A percentile compares a stretch with the other conserved stretches of the same genome.
Conservation (phyloP, 2,888 invertebrate genomes). For the Ferdinandea cuprea region DNA sequence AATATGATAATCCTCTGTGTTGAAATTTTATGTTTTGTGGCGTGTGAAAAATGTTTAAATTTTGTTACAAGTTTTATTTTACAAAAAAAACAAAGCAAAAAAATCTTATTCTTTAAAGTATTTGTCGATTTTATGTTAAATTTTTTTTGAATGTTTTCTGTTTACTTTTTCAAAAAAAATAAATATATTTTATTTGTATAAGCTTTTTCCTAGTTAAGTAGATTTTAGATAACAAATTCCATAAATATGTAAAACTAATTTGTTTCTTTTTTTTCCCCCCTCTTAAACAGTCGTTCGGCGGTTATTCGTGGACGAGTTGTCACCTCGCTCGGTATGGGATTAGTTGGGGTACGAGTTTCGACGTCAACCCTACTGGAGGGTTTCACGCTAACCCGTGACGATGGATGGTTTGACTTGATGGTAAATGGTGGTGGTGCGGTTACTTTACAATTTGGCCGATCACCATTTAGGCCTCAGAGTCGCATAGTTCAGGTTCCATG, state of each 20-base stretch:
- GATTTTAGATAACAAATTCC: neutral
- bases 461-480: constrained; percentile 94
- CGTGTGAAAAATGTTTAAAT: constrained; percentile 79
- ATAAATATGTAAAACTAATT: neutral
- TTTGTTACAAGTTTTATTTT: constrained; percentile 75
- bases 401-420: constrained; percentile 98
- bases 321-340: constrained; percentile 94
- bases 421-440: constrained; percentile 99
- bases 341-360: constrained; percentile 97
- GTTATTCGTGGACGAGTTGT: constrained; percentile 98
- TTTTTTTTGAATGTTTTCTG: constrained; percentile 52
- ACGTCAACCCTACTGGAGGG: constrained; percentile 97
- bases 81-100: too few species aligned
- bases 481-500: constrained; percentile 96
- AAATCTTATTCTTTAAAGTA: constrained; percentile 46
- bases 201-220: constrained; percentile 63
- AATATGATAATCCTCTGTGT: constrained; percentile 79
- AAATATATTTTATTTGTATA: constrained; percentile 34
- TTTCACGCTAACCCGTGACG: constrained; percentile 95
- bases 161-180: too few species aligned
- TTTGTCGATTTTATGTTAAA: constrained; percentile 42
- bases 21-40: constrained; percentile 81
- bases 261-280: constrained; percentile 57
- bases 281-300: constrained; percentile 92
- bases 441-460: constrained; percentile 95